Percentiles rank a stretch among this genome's conserved stretches.
phyloP scores from a whole-genome alignment of 2,797 vertebrate species.

The Phrynocephalus vlangalii region DNA sequence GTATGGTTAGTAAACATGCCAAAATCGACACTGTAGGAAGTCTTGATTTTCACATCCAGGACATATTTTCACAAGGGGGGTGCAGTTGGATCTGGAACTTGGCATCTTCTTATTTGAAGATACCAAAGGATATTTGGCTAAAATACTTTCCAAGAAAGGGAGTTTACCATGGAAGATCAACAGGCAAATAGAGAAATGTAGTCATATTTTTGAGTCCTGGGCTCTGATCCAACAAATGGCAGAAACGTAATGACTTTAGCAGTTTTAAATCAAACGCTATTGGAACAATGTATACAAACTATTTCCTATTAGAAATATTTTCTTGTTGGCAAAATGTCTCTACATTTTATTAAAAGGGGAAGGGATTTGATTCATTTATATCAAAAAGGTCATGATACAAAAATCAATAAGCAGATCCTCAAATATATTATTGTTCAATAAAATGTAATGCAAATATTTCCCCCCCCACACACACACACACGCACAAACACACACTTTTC shows the following conservation, averaged over 20 bases:
- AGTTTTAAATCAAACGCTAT: constrained; percentile 73
- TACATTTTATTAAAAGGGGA: constrained; percentile 77
- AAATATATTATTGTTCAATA: constrained; percentile 54
- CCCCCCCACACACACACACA: no score
- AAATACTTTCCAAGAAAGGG: constrained; percentile 56
- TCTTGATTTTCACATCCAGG: constrained; percentile 68
- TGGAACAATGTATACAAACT: constrained; percentile 75
- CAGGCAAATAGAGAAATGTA: constrained; percentile 66
- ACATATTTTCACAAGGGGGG: constrained; percentile 57
- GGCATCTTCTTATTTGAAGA: constrained; percentile 61
- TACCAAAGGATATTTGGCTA: constrained; percentile 69
- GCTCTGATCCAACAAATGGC: constrained; percentile 67
- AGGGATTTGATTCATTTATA: constrained; percentile 65
- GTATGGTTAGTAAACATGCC: constrained; percentile 68
- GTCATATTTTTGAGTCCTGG: constrained; percentile 71
- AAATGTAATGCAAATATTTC: constrained; percentile 29
- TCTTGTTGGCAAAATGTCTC: constrained; percentile 72
- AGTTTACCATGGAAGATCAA: constrained; percentile 68
- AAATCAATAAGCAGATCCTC: constrained; percentile 43
- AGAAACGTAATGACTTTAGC: constrained; percentile 76
- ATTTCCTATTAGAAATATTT: constrained; percentile 79
- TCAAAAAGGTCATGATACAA: constrained; percentile 72
- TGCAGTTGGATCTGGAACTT: constrained; percentile 67
- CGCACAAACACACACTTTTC: no score
- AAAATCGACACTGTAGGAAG: constrained; percentile 69